Conservation (phyloP, 2,797 vertebrate genomes). For the Chaenodraco wilsoni region DNA sequence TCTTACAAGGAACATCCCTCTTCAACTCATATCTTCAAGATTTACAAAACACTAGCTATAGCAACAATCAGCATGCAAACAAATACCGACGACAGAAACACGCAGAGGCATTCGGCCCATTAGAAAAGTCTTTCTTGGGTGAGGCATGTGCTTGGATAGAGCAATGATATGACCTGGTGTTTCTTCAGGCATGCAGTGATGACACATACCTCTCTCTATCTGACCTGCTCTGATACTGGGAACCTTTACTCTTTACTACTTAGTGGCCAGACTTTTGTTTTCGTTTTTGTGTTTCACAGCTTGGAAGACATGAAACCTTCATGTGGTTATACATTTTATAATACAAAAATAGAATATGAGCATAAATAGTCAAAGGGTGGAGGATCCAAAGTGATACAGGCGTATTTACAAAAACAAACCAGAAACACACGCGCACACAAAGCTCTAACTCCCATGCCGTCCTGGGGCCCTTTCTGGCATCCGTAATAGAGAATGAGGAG, state of each 20-base stretch:
- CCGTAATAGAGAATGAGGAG: conserved; percentile 33
- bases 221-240: neutral
- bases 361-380: neutral
- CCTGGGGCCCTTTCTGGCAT: conserved; percentile 47
- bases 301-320: neutral
- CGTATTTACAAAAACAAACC: neutral
- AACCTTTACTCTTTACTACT: neutral
- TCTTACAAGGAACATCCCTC: conserved; percentile 37
- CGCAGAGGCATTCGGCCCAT: neutral
- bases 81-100: conserved; percentile 7
- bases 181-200: conserved; percentile 31
- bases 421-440: neutral
- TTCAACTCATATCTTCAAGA: conserved; percentile 16
- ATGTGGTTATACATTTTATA: neutral
- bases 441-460: conserved; percentile 18
- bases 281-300: neutral
- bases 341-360: neutral
- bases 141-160: conserved; percentile 27
- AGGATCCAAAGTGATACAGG: conserved; percentile 9
- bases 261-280: neutral
- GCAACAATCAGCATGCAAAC: neutral
- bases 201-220: conserved; percentile 37
- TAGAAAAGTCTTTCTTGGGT: conserved; percentile 10
- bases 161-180: conserved; percentile 16
- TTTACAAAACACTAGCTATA: neutral